Base-by-base conservation (phyloP, 2,113 vertebrate genomes). In the Pluvianellus socialis region DNA sequence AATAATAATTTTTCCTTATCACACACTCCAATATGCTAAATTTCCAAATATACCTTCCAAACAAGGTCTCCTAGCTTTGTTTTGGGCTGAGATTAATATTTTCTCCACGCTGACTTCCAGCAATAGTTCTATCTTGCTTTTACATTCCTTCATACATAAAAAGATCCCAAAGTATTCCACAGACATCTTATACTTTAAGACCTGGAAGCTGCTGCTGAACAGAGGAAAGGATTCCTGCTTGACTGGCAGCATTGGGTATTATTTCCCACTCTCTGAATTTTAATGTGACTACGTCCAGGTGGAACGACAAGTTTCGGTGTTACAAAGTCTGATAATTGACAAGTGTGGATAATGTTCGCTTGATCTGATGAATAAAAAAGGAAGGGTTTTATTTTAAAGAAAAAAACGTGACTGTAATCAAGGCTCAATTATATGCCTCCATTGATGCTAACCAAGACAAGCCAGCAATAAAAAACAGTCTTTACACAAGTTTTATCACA, bases 301-400 rank as follows among this genome's bases (percentile, higher is more conserved):
- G 81, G 66, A 96, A 93, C 1, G 0, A 89, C 72, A 93, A 90
- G 21, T 68, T 96, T 89, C 38, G 65, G 40, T 35, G 72, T 75
- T 96, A 61, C n/a, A 92, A 90, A 92, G 71, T 83, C 88, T 56
- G 58, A 73, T 91, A 80, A 96, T 81, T 96, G 79, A 94, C 88
- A 95, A 93, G 50, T 79, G 58, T 88, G 52, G 30, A 53, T 94
- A 52, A 45, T 38, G 38, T 84, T 96, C 86, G 62, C 38, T 73
- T 5, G 1, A 75, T 91, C 71, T 88, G 80, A 89, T 76, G 27
- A 90, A 95, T 83, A 24, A 76, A 87, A 94, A 59, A 53, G 6
- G 32, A 80, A 19, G 1, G 4, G 13, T 2, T 10, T 86, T 89
- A 20, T 53, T 75, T 94, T 77, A 44, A 33, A 81, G 14, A 22